Evolutionary conservation across 2,888 invertebrate genomes (phyloP).

Genomic region (Eristalinus sepulchralis): DNA sequence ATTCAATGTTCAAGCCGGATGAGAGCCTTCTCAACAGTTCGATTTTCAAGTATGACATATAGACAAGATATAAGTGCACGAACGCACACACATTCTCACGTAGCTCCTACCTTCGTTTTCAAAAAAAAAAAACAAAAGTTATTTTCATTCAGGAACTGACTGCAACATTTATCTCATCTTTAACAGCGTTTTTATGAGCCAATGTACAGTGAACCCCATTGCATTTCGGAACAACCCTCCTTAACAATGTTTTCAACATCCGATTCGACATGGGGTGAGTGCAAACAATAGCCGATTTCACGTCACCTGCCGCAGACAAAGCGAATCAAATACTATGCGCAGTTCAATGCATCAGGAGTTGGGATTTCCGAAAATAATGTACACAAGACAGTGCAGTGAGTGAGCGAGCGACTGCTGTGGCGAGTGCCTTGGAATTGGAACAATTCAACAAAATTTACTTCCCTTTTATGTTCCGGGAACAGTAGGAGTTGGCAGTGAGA

Average conservation of each 20-base stretch:
- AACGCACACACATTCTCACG: neutral
- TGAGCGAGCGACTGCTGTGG: constrained; percentile 12
- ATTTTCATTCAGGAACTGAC: constrained; percentile 19
- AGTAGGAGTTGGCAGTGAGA: constrained; percentile 15
- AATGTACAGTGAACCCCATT: constrained; percentile 44
- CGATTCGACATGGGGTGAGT: constrained; percentile 70
- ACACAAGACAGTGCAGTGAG: constrained; percentile 22
- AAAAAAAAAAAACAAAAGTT: constrained; percentile 49
- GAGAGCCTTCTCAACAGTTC: too few species aligned
- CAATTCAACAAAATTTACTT: constrained; percentile 22
- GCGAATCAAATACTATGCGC: constrained; percentile 65
- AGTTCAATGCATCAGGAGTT: constrained; percentile 64
- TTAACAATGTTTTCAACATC: constrained; percentile 72
- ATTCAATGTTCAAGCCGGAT: too few species aligned
- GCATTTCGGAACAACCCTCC: constrained; percentile 55
- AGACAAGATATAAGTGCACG: neutral
- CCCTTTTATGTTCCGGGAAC: constrained; percentile 11
- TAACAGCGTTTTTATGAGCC: constrained; percentile 59
- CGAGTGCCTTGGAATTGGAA: constrained; percentile 7
- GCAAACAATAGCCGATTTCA: constrained; percentile 81
- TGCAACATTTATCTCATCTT: constrained; percentile 67
- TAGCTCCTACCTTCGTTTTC: constrained; percentile 6
- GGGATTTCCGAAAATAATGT: constrained; percentile 65
- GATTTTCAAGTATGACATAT: neutral
- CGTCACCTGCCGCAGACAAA: constrained; percentile 81